phyloP scores from a whole-genome alignment of 2,888 invertebrate species.

The Eupithecia tripunctaria region DNA sequence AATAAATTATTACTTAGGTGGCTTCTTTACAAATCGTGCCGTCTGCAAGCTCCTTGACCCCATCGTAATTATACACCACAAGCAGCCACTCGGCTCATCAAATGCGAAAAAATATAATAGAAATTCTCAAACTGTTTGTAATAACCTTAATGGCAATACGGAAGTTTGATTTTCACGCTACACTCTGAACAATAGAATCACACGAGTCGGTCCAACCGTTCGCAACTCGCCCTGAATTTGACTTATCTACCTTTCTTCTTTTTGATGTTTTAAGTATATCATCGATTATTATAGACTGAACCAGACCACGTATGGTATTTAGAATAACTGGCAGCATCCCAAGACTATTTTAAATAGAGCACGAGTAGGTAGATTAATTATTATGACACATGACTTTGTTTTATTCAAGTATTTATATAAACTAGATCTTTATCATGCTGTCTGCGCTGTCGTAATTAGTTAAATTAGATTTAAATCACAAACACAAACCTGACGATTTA shows the following conservation, averaged over 20 bases:
- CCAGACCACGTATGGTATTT: constrained; percentile 74
- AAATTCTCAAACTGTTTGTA: constrained; percentile 61
- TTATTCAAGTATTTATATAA: constrained; percentile 62
- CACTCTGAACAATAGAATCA: constrained; percentile 63
- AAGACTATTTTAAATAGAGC: constrained; percentile 73
- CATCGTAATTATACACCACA: constrained; percentile 29
- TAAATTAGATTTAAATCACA: constrained; percentile 50
- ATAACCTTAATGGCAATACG: constrained; percentile 63
- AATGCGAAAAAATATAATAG: constrained; percentile 55
- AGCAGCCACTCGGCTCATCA: constrained; percentile 26
- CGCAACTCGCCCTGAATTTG: constrained; percentile 59
- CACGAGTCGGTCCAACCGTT: constrained; percentile 55
- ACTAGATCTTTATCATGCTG: constrained; percentile 62
- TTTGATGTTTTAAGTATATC: constrained; percentile 53
- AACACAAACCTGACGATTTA: constrained; percentile 1
- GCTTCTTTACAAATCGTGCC: constrained; percentile 21
- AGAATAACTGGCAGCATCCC: constrained; percentile 72
- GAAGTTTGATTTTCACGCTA: constrained; percentile 73
- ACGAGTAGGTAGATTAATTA: constrained; percentile 75
- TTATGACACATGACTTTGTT: constrained; percentile 73
- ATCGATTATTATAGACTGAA: constrained; percentile 57
- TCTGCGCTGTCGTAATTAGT: constrained; percentile 57
- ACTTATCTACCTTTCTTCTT: constrained; percentile 60
- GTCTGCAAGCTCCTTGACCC: constrained; percentile 34
- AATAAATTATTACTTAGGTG: constrained; percentile 22